phyloP scores from a whole-genome alignment of 2,113 vertebrate genomes.

The Oryzias curvinotus region DNA sequence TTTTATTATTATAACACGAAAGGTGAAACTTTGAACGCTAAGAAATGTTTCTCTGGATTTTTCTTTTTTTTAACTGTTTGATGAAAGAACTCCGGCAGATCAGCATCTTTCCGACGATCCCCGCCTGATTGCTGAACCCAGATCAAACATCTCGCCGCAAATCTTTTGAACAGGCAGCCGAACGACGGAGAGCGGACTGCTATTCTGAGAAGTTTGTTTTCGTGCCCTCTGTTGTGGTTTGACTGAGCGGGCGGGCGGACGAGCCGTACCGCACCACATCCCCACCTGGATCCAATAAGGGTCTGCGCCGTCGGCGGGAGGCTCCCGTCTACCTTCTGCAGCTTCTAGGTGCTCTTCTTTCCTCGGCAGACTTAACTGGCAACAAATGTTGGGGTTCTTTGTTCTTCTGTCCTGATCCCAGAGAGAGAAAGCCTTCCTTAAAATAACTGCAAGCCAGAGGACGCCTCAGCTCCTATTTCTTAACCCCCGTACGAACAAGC shows the following conservation, averaged over 20 bases:
- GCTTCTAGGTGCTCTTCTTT: conserved; percentile 54
- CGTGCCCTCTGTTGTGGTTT: conserved; percentile 90
- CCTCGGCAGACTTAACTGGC: conserved; percentile 58
- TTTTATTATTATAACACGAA: not conserved
- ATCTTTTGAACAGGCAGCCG: conserved; percentile 73
- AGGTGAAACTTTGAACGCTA: conserved; percentile 17
- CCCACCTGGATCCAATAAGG: conserved; percentile 96
- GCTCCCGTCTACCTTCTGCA: conserved; percentile 85
- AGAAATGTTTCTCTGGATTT: not conserved
- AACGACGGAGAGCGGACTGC: conserved; percentile 80
- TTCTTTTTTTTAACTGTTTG: not conserved
- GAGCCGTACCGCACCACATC: conserved; percentile 77
- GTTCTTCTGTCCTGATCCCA: conserved; percentile 36
- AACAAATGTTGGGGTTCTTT: conserved; percentile 64
- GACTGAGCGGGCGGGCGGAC: conserved; percentile 79
- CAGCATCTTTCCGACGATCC: conserved; percentile 40
- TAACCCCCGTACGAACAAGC: conserved; percentile 14
- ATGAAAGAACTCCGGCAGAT: conserved; percentile 8
- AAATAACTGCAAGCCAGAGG: not conserved
- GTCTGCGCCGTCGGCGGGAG: conserved; percentile 89
- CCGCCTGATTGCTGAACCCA: conserved; percentile 66
- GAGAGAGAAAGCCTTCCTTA: conserved; percentile 29
- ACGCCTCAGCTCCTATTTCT: conserved; percentile 20
- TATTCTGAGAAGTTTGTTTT: conserved; percentile 83
- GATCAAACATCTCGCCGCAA: conserved; percentile 74